These are phyloP conservation scores for Campopleginae sp. DNA, from an alignment of 2,888 invertebrate genomes.

Conservation along the genomic window DNA sequence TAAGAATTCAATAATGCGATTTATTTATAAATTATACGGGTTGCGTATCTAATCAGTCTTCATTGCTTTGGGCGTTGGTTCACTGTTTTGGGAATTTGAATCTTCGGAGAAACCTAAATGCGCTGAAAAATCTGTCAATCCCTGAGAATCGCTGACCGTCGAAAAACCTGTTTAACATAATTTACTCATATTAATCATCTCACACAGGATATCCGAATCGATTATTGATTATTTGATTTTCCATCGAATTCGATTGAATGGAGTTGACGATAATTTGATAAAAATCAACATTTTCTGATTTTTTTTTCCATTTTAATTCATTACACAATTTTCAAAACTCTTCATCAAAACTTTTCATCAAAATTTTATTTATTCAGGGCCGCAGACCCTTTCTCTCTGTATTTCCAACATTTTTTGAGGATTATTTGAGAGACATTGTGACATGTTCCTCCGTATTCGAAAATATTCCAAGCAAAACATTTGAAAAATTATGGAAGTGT, in stretches of 20 bases:
- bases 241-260: not conserved
- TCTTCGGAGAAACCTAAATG: conserved; percentile 95
- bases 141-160: conserved; percentile 95
- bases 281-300: not conserved
- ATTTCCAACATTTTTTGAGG: not conserved
- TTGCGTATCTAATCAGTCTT: conserved; percentile 89
- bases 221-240: not conserved
- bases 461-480: no score
- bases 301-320: not conserved
- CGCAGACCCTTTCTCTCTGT: no score
- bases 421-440: not conserved
- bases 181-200: conserved; percentile 12
- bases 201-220: not conserved
- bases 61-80: conserved; percentile 91
- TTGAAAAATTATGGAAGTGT: not conserved
- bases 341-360: not conserved
- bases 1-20: conserved; percentile 41
- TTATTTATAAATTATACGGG: conserved; percentile 42
- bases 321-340: not conserved
- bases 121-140: conserved; percentile 93
- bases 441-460: no score
- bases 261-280: not conserved
- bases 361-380: no score
- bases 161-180: conserved; percentile 89
- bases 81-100: conserved; percentile 95